These are phyloP conservation scores for Aphidius colemani DNA, from an alignment of 2,888 invertebrate species.

Conservation along the genomic window DNA sequence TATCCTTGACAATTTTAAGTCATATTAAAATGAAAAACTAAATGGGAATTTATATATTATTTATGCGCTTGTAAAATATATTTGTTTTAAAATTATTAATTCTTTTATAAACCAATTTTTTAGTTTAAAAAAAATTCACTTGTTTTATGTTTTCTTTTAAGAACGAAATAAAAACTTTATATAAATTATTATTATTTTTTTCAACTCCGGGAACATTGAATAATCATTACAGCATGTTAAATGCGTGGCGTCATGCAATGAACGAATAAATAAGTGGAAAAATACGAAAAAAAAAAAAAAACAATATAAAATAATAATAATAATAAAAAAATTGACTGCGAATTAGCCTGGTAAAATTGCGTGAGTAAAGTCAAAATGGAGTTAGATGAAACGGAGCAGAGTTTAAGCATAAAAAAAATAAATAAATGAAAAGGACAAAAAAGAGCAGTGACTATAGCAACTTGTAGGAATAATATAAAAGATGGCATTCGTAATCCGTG, in stretches of 20 bases:
- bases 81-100: too few relatives aligned
- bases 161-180: neutral
- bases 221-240: slow-evolving; percentile 17
- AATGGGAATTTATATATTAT: neutral
- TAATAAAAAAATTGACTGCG: slow-evolving; percentile 9
- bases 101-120: too few relatives aligned
- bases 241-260: slow-evolving; percentile 23
- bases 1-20: neutral
- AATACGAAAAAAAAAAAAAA: neutral
- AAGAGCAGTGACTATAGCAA: slow-evolving; percentile 22
- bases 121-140: too few relatives aligned
- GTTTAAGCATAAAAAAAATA: slow-evolving; percentile 19
- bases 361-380: slow-evolving; percentile 16
- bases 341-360: slow-evolving; percentile 25
- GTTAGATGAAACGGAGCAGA: neutral
- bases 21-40: neutral
- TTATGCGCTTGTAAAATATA: neutral
- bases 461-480: neutral
- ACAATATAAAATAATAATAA: neutral
- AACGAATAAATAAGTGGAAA: slow-evolving; percentile 21
- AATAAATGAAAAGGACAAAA: slow-evolving; percentile 6
- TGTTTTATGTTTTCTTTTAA: neutral
- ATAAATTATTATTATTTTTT: neutral
- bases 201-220: slow-evolving; percentile 6
- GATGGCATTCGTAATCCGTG: neutral